phyloP scores from a whole-genome alignment of 2,113 vertebrate species.

The Sinocyclocheilus anophthalmus region DNA sequence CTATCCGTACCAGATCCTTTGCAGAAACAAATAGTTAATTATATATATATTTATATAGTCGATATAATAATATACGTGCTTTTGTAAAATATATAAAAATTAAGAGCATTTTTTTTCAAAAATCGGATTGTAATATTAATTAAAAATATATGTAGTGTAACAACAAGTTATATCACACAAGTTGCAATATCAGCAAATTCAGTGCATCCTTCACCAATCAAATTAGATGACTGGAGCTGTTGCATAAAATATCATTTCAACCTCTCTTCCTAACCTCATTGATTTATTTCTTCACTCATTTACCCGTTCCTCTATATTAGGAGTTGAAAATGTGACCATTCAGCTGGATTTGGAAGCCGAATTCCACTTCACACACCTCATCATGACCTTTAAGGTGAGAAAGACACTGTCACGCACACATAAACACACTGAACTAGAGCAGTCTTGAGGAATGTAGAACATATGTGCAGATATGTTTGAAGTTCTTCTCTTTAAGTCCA shows the following conservation, averaged over 20 bases:
- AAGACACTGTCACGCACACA: neutral
- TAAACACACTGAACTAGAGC: conserved; percentile 32
- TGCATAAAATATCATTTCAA: neutral
- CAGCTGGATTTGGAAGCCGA: conserved; percentile 94
- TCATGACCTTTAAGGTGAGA: conserved; percentile 98
- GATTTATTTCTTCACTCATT: neutral
- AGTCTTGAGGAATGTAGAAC: conserved; percentile 61
- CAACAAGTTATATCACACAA: no score
- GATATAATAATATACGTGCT: neutral
- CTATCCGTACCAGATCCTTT: neutral
- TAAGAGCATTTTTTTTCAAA: no score
- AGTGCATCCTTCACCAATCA: no score
- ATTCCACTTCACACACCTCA: conserved; percentile 99
- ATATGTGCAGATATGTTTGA: conserved; percentile 37
- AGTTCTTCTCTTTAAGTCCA: conserved; percentile 20
- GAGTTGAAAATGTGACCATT: conserved; percentile 92
- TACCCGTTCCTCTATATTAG: conserved; percentile 67
- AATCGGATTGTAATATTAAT: no score
- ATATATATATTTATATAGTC: neutral
- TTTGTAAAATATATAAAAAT: neutral
- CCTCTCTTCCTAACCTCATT: neutral
- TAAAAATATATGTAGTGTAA: no score
- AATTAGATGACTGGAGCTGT: neutral
- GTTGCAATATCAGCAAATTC: no score
- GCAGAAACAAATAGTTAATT: neutral